Conservation (phyloP, 2,888 invertebrate genomes). For the Napeogenes sylphis region DNA sequence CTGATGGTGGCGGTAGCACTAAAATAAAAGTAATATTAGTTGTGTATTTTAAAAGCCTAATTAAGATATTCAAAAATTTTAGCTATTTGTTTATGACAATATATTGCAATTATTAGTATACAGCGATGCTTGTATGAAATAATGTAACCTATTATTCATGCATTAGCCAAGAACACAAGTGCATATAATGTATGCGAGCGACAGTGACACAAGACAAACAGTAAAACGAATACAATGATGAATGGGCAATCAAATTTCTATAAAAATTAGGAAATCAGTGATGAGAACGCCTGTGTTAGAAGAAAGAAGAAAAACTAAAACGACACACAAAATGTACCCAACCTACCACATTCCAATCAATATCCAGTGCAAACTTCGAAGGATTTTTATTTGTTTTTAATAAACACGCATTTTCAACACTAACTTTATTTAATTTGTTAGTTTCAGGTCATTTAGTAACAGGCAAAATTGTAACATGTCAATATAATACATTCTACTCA, state of each 20-base stretch:
- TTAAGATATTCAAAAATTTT: neutral
- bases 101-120: too few relatives aligned
- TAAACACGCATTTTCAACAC: slow-evolving; percentile 36
- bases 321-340: slow-evolving; percentile 69
- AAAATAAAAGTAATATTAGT: slow-evolving; percentile 12
- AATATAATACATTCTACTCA: slow-evolving; percentile 26
- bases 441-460: slow-evolving; percentile 24
- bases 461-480: slow-evolving; percentile 31
- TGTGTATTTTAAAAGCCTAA: neutral
- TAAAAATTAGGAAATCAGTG: too few relatives aligned
- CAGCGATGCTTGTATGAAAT: too few relatives aligned
- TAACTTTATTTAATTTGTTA: slow-evolving; percentile 29
- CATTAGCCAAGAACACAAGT: too few relatives aligned
- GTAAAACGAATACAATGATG: too few relatives aligned
- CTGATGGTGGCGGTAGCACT: slow-evolving; percentile 54
- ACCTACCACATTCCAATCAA: slow-evolving; percentile 56
- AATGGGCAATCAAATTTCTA: too few relatives aligned
- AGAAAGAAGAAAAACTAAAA: slow-evolving; percentile 25
- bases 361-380: slow-evolving; percentile 39
- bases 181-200: too few relatives aligned
- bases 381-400: slow-evolving; percentile 23
- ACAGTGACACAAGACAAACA: too few relatives aligned
- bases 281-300: slow-evolving; percentile 8
- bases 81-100: slow-evolving; percentile 7
- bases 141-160: too few relatives aligned